Evolutionary conservation across 2,113 vertebrate species (phyloP), one percentile per base, ranked within the genome.

Genomic region (Platichthys stellatus): DNA sequence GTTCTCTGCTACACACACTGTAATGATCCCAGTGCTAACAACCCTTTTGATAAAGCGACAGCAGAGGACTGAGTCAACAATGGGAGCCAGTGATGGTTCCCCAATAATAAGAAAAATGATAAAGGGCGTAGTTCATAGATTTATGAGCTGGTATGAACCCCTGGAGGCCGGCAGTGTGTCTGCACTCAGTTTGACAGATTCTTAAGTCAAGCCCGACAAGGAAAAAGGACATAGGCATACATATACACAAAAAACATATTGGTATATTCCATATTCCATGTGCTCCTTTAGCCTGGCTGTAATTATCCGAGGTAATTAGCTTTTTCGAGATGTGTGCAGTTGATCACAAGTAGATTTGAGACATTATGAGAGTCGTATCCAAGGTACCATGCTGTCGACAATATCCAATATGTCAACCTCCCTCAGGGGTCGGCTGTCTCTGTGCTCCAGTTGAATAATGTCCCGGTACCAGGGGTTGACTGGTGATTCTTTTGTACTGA

Each of bases 401-500:
- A 60, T 68, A 84, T 84, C 83, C 81, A 90, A 89, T 77, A 87
- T 80, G 86, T 90, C 82, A 83, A 31, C 73, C 58, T 72, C 66
- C 86, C 89, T 43, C 59, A 85, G 85, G 87, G 74, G n/a, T 23
- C 5, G 28, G 64, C 69, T 78, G 83, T 86, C 76, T 84, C 77
- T 45, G 63, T 63, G 75, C 69, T 82, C 14, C 1, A 45, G 59
- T 77, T 90, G 86, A 92, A 85, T 89, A 82, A 93, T 92, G 91
- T 82, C 75, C 76, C 78, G 5, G 10, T 73, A 82, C 53, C 79
- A 66, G 20, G 77, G 76, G 64, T 54, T 86, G 86, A 78, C 83
- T 85, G 80, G 64, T 80, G 86, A 85, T 90, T 82, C 81, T 81
- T 80, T 86, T 90, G 74, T 76, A 72, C 81, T 63, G 79, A 85